A percentile compares a stretch with the other conserved stretches of the same genome.
Evolutionary conservation across 2,113 vertebrate species (phyloP).

Genomic region (Podiceps cristatus): DNA sequence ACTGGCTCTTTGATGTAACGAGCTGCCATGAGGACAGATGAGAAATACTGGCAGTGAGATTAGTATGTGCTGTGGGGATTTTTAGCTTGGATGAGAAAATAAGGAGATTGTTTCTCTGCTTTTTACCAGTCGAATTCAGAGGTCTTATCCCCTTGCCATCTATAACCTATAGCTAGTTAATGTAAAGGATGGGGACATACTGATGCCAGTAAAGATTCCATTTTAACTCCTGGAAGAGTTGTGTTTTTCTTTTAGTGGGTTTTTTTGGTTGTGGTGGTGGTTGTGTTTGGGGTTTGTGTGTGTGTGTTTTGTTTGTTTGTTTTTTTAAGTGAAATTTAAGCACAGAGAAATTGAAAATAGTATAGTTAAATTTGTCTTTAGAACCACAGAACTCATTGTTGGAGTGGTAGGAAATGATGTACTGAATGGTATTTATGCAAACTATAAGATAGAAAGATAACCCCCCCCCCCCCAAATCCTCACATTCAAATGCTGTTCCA

Average conservation of each 20-base stretch:
- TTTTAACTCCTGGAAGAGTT: neutral
- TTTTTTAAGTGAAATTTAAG: neutral
- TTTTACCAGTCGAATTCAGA: neutral
- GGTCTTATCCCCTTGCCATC: neutral
- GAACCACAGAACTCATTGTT: neutral
- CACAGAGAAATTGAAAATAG: neutral
- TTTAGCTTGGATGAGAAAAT: neutral
- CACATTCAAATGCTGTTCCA: neutral
- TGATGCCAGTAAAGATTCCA: neutral
- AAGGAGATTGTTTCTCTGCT: neutral
- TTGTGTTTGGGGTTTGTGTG: no score
- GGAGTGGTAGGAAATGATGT: neutral
- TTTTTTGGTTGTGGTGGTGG: no score
- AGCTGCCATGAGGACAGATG: neutral
- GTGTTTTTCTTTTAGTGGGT: neutral
- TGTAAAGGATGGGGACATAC: neutral
- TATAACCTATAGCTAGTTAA: neutral
- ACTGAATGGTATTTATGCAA: neutral
- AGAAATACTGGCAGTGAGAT: neutral
- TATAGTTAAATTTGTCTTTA: neutral
- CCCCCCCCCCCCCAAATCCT: fast-evolving
- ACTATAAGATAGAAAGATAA: neutral
- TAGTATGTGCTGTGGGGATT: neutral
- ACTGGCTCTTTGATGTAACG: neutral
- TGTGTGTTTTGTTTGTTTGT: neutral